Evolutionary conservation across 2,113 vertebrate genomes (phyloP).

Genomic region (Gorsachius goisagi): DNA sequence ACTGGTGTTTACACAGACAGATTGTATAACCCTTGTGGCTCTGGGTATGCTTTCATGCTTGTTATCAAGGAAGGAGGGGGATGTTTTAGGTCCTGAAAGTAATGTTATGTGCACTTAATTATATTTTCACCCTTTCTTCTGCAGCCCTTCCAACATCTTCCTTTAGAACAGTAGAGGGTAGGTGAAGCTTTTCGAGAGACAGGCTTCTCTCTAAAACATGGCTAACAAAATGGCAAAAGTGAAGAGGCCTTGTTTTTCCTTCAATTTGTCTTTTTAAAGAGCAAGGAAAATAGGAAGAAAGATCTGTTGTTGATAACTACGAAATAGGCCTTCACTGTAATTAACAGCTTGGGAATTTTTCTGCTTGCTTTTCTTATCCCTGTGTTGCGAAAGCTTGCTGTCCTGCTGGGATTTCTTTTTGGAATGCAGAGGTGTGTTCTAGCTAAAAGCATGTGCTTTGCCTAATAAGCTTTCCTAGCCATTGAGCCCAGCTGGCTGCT

Average conservation of each 20-base stretch:
- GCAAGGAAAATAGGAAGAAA: not conserved
- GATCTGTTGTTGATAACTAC: not conserved
- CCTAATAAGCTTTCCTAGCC: constrained; percentile 17
- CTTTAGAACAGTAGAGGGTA: not conserved
- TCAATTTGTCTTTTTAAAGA: not conserved
- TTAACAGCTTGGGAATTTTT: constrained; percentile 20
- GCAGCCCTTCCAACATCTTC: not conserved
- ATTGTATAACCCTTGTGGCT: not conserved
- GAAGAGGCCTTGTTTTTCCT: not conserved
- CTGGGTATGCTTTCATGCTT: not conserved
- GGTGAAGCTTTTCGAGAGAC: not conserved
- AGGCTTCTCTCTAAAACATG: not conserved
- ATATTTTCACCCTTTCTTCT: not conserved
- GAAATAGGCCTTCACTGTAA: not conserved
- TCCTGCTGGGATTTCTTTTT: constrained; percentile 47
- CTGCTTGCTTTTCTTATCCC: constrained; percentile 37
- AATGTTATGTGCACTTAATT: not conserved
- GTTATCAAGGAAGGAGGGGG: not conserved
- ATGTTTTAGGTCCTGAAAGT: not conserved
- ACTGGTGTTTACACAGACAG: not conserved
- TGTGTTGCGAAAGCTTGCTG: not conserved
- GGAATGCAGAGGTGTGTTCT: constrained; percentile 53
- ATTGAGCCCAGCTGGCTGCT: constrained; percentile 54
- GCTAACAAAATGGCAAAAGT: not conserved
- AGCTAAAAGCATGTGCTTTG: constrained; percentile 24